phyloP scores from a whole-genome alignment of 2,888 invertebrate genomes.

The Monoplex corrugatus region DNA sequence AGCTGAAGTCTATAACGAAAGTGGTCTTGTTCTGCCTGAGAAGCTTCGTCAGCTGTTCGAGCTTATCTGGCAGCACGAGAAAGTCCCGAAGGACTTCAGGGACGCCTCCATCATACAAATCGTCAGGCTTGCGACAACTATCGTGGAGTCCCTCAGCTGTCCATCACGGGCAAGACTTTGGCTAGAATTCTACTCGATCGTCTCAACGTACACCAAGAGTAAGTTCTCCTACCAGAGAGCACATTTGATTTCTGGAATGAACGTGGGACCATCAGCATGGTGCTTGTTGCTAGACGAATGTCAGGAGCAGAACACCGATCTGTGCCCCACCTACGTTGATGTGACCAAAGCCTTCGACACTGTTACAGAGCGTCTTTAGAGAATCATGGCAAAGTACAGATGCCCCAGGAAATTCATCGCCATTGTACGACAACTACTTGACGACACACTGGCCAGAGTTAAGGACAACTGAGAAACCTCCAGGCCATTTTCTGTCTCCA shows the following conservation, averaged over 20 bases:
- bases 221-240: conserved; percentile 34
- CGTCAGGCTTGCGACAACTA: conserved; percentile 53
- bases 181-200: conserved; percentile 54
- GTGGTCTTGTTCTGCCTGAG: conserved; percentile 32
- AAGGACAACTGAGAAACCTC: too few relatives aligned
- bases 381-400: conserved; percentile 9
- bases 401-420: too few relatives aligned
- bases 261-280: conserved; percentile 34
- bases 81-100: conserved; percentile 58
- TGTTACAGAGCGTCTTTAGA: conserved; percentile 42
- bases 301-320: too few relatives aligned
- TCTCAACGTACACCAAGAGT: conserved; percentile 8
- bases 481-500: too few relatives aligned
- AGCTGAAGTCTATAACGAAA: conserved; percentile 53
- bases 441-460: too few relatives aligned
- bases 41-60: conserved; percentile 35
- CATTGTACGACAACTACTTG: neutral
- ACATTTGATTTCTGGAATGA: conserved; percentile 25
- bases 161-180: conserved; percentile 48
- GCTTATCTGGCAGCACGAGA: conserved; percentile 25
- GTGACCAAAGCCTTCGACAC: conserved; percentile 58
- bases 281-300: conserved; percentile 42
- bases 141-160: conserved; percentile 46
- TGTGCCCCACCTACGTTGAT: conserved; percentile 56
- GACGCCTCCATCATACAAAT: conserved; percentile 50